phyloP scores from a whole-genome alignment of 2,888 invertebrate genomes.

The Dynastes maya region DNA sequence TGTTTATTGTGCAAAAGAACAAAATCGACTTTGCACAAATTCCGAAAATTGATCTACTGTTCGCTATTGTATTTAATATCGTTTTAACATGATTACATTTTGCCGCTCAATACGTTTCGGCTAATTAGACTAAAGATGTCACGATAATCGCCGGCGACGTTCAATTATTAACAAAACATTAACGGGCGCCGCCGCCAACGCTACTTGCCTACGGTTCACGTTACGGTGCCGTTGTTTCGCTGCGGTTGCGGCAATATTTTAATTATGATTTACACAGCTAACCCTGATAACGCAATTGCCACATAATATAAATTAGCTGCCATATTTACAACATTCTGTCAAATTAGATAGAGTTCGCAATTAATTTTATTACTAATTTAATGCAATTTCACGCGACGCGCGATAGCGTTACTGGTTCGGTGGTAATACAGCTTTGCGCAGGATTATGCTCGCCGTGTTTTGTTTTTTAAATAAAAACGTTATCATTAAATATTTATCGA shows the following conservation, averaged over 20 bases:
- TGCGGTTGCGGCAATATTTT: constrained; percentile 67
- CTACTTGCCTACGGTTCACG: constrained; percentile 54
- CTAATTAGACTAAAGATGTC: constrained; percentile 63
- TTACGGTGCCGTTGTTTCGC: constrained; percentile 59
- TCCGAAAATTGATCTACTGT: too few relatives aligned
- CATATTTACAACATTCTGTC: constrained; percentile 61
- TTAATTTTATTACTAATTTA: constrained; percentile 61
- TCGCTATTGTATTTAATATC: background rate
- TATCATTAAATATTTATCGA: too few relatives aligned
- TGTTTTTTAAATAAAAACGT: too few relatives aligned
- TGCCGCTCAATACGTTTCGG: constrained; percentile 61
- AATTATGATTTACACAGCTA: constrained; percentile 68
- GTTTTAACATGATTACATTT: constrained; percentile 52
- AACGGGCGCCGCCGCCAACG: constrained; percentile 61
- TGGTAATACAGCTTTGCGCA: background rate
- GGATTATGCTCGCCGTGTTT: constrained; percentile 1
- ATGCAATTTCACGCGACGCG: constrained; percentile 42
- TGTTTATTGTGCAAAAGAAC: too few relatives aligned
- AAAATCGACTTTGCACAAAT: too few relatives aligned
- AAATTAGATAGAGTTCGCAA: constrained; percentile 62
- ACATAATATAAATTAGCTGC: constrained; percentile 66
- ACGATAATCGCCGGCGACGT: constrained; percentile 68
- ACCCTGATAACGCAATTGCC: constrained; percentile 66
- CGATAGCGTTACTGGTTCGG: background rate
- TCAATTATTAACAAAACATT: constrained; percentile 69